phyloP scores from a whole-genome alignment of 2,113 vertebrate genomes.

The Alligator mississippiensis region DNA sequence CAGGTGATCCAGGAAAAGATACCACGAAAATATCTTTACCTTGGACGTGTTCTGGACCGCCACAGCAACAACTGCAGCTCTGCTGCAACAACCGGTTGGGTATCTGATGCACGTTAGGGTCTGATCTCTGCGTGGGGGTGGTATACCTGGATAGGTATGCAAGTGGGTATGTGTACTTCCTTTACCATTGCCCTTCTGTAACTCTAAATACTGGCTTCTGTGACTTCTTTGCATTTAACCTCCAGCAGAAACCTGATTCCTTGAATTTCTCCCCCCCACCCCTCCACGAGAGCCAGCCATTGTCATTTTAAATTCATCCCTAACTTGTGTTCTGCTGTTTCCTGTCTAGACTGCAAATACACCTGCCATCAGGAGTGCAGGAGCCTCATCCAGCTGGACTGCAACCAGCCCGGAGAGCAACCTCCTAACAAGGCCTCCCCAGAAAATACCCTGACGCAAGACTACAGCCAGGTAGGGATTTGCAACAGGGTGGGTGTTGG shows the following conservation, averaged over 20 bases:
- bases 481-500: not conserved
- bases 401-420: constrained; percentile 76
- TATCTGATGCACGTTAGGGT: not conserved
- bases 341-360: constrained; percentile 87
- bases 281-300: rapidly evolving
- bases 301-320: not conserved
- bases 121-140: not conserved
- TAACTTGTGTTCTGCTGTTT: not conserved
- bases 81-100: not conserved
- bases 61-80: too few species aligned
- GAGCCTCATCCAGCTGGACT: constrained; percentile 88
- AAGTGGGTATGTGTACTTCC: not conserved
- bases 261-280: rapidly evolving
- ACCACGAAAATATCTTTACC: too few species aligned
- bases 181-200: not conserved
- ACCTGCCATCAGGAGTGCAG: constrained; percentile 91
- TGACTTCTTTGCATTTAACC: not conserved
- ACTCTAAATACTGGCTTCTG: not conserved
- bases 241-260: rapidly evolving
- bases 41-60: too few species aligned
- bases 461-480: constrained; percentile 79
- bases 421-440: constrained; percentile 71
- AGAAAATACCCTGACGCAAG: constrained; percentile 66
- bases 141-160: not conserved
- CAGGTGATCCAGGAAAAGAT: too few species aligned